Percentiles rank a stretch among this genome's conserved stretches.
Conservation (phyloP, 2,797 vertebrate species). For the Gymnodraco acuticeps region DNA sequence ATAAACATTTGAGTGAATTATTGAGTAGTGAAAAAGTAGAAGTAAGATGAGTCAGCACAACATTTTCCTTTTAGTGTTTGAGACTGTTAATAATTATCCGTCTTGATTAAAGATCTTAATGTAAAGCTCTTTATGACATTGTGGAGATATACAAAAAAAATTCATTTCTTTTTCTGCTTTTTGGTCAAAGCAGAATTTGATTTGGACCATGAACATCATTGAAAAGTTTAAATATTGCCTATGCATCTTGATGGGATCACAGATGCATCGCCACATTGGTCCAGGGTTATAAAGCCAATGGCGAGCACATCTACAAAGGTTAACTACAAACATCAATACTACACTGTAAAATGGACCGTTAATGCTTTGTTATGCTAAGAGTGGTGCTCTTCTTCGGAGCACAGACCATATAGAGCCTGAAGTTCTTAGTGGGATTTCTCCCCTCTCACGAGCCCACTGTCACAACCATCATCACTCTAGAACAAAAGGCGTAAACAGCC, state of each 20-base stretch:
- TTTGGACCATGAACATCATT: neutral
- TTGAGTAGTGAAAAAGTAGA: slow-evolving; percentile 59
- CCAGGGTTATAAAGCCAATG: too few species aligned
- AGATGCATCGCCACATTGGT: too few species aligned
- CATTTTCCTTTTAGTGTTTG: slow-evolving; percentile 44
- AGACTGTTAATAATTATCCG: slow-evolving; percentile 55
- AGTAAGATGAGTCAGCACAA: slow-evolving; percentile 44
- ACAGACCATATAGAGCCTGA: slow-evolving; percentile 19
- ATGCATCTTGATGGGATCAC: too few species aligned
- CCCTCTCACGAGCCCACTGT: slow-evolving; percentile 41
- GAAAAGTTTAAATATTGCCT: neutral
- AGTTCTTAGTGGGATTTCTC: slow-evolving; percentile 32
- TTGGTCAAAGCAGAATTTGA: neutral
- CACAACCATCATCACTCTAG: slow-evolving; percentile 54
- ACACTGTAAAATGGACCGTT: neutral
- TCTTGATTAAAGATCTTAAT: slow-evolving; percentile 2
- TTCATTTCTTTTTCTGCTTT: neutral
- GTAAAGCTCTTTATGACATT: neutral
- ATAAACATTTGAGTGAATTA: slow-evolving; percentile 77
- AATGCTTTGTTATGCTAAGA: slow-evolving; percentile 10
- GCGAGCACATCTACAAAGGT: too few species aligned
- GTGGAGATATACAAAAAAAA: neutral
- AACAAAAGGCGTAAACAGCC: slow-evolving; percentile 68
- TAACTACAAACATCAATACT: neutral
- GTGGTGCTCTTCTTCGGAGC: slow-evolving; percentile 18